A percentile compares a stretch with the other conserved stretches of the same genome.
Evolutionary conservation across 2,113 vertebrate species (phyloP).

Genomic region (Chinchilla lanigera): DNA sequence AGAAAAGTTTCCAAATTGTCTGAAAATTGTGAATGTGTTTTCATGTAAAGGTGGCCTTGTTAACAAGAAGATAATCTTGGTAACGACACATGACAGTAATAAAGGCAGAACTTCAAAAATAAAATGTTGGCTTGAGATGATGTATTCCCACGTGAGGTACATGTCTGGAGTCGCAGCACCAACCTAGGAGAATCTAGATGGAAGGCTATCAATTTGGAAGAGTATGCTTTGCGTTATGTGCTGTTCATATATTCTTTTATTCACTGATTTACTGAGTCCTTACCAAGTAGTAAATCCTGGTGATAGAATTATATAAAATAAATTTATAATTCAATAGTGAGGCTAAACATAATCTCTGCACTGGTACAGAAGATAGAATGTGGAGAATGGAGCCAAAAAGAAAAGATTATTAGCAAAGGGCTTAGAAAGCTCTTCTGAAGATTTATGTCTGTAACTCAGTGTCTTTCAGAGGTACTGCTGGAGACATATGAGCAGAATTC

Average conservation of each 20-base stretch:
- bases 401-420: neutral
- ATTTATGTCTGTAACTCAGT: neutral
- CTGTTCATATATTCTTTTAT: conserved; percentile 12
- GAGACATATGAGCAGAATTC: neutral
- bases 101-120: conserved; percentile 36
- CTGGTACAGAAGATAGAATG: neutral
- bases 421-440: neutral
- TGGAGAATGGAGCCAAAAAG: neutral
- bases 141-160: neutral
- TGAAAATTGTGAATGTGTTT: conserved; percentile 44
- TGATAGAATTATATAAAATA: conserved; percentile 16
- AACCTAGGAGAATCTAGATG: conserved; percentile 3
- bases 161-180: conserved; percentile 18
- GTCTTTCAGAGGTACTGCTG: neutral
- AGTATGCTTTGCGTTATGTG: neutral
- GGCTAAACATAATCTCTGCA: neutral
- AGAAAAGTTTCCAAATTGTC: neutral
- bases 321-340: neutral
- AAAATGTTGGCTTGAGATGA: neutral
- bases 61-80: conserved; percentile 10
- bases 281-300: neutral
- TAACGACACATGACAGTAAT: neutral
- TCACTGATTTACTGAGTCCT: neutral
- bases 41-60: neutral
- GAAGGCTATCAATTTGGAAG: conserved; percentile 28